Evolutionary conservation across 1,140 invertebrate genomes (phyloP), one percentile per base, ranked within the genome.

Genomic region (Brachionus manjavacas): DNA sequence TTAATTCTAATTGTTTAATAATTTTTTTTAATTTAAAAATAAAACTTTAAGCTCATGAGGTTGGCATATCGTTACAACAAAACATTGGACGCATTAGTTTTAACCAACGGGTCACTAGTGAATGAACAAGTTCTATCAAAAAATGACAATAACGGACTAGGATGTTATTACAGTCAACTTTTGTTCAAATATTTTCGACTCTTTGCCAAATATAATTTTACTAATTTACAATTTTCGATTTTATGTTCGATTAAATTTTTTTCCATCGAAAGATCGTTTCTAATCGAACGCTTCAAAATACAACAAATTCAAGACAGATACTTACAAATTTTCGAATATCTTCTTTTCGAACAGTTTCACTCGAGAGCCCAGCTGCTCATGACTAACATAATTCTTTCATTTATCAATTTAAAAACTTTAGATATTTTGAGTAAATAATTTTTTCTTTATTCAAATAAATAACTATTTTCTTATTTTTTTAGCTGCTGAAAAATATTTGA

Each of bases 31-130:
- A 1, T 68, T 64, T 23, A 9, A 23, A 20, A 23, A 64, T 35
- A 2, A 35, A 35, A 23, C 39, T 31, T 68, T 4, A 35, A 68
- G 66, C 66, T 68, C 0, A 16, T 83, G 23, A 35, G 81, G 46
- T 39, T 83, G n/a, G 81, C 81, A 23, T 70, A 83, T 70, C 81
- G 81, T 28, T 83, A 83, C 23, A 55, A 83, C 16, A n/a, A 8
- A 35, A 23, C 20, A 70, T 35, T 68, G n/a, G 81, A 83, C 66
- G 23, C 60, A 11, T 23, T 83, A 3, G 31, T 55, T 39, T 68
- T 83, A 7, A 43, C 81, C 3, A 83, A 83, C 70, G 81, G 81
- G 3, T 31, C 35, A 31, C 11, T 49, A 3, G 43, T 83, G 9
- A 70, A 49, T 83, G 41, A 83, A 31, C 20, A 64, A n/a, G 39